Evolutionary conservation across 2,797 vertebrate genomes (phyloP).

Genomic region (Agapornis canus): DNA sequence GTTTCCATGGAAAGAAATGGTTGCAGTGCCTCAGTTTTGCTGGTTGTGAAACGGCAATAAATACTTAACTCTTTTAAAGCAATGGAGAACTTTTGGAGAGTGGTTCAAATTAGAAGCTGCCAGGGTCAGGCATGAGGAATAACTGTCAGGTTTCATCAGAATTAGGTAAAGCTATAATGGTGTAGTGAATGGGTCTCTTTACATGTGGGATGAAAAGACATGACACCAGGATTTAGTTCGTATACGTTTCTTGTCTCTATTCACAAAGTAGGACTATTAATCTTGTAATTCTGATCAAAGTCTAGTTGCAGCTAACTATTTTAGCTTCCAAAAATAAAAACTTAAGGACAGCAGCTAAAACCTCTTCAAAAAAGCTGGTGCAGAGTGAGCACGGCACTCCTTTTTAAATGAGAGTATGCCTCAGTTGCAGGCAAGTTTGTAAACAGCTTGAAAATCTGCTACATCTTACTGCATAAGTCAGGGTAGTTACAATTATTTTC

Average conservation of each 20-base stretch:
- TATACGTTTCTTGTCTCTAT: not conserved
- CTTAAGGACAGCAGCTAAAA: not conserved
- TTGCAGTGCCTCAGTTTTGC: not conserved
- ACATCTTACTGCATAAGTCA: not conserved
- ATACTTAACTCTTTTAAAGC: not conserved
- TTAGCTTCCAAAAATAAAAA: not conserved
- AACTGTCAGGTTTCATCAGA: not conserved
- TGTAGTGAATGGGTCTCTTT: not conserved
- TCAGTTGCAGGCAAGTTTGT: constrained; percentile 1
- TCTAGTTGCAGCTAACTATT: not conserved
- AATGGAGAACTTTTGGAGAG: not conserved
- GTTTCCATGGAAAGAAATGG: constrained; percentile 21
- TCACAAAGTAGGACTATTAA: not conserved
- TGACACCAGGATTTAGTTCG: not conserved
- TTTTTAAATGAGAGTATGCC: not conserved
- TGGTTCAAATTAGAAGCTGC: not conserved
- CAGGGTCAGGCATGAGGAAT: not conserved
- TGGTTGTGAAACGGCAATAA: not conserved
- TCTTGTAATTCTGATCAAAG: not conserved
- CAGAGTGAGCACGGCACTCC: not conserved
- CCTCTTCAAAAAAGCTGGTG: not conserved
- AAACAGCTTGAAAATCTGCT: not conserved
- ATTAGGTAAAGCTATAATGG: not conserved
- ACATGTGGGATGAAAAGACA: not conserved
- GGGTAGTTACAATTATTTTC: not conserved